Evolutionary conservation across 2,888 invertebrate species (phyloP), one percentile per base, ranked within the genome.

Genomic region (Drosophila diplacantha): DNA sequence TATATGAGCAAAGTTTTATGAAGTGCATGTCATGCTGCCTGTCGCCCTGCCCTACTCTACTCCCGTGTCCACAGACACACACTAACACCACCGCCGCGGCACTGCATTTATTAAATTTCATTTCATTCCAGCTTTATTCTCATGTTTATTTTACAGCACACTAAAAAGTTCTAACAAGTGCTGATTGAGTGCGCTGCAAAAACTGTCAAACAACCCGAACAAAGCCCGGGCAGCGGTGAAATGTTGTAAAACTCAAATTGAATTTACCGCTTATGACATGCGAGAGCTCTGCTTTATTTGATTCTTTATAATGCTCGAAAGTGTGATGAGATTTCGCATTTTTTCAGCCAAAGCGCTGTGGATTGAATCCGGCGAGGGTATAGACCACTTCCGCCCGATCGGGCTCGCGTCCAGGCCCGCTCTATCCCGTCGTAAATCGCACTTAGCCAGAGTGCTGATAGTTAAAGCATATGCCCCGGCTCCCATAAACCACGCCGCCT

Each of bases 1-100:
- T 80, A 81, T 83, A 83, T 80, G 83, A 81, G 79, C 71, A 80
- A 83, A 80, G 72, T 83, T 83, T 80, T 81, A 83, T 79, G 81
- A 83, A 78, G 81, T 78, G 83, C 75, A 78, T 78, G 78, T 78
- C 81, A 79, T 66, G 67, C 69, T 71, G 75, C 63, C 71, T 67
- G 51, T 57, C 70, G 44, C 61, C 47, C n/a, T 38, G 46, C 55
- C 44, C 64, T 20, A 26, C 61, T 38, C 43, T 14, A 22, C 60
- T 41, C 37, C 34, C 16, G 41, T 47, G 18, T 43, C 39, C 46
- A 12, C 26, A 39, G 14, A 41, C 22, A 14, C n/a, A 31, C 37
- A 12, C 8, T 4, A 8, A 5, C 22, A 14, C 29, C 20, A 14
- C 7, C 31, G 31, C 32, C 31, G 14, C 34, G 31, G 31, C 44